Evolutionary conservation across 2,797 vertebrate species (phyloP).

Genomic region (Synanceia verrucosa): DNA sequence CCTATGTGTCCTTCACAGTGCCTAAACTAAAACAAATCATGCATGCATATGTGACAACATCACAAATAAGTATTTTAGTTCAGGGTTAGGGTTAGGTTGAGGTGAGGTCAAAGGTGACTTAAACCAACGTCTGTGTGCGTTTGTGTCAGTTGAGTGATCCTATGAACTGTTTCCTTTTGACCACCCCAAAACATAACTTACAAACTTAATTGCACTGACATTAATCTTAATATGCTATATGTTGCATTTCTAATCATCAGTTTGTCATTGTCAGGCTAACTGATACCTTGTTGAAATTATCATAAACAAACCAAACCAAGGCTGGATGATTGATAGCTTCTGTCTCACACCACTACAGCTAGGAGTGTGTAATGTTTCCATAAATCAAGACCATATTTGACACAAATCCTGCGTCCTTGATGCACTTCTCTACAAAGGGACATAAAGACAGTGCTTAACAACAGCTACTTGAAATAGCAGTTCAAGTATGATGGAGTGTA

Average conservation of each 20-base stretch:
- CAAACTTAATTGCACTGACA: slow-evolving; percentile 11
- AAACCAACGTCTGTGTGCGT: background rate
- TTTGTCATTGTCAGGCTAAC: slow-evolving; percentile 17
- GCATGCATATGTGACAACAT: no score
- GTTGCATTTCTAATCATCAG: slow-evolving; percentile 3
- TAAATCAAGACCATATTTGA: background rate
- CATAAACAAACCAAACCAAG: slow-evolving; percentile 27
- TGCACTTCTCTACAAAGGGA: background rate
- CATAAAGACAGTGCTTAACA: background rate
- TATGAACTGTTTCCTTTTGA: background rate
- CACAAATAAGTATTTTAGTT: no score
- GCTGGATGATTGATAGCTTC: slow-evolving; percentile 37
- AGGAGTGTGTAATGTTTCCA: background rate
- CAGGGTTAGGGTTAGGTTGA: background rate
- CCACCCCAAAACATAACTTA: background rate
- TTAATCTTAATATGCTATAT: slow-evolving; percentile 25
- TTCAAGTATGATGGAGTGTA: background rate
- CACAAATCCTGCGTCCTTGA: background rate
- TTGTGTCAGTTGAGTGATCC: no score
- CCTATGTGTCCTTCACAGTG: no score
- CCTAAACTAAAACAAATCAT: no score
- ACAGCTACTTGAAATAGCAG: background rate
- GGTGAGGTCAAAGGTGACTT: no score
- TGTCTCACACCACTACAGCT: background rate
- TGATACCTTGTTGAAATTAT: slow-evolving; percentile 13